Evolutionary conservation across 2,888 invertebrate species (phyloP).

Genomic region (Dicycla oo): DNA sequence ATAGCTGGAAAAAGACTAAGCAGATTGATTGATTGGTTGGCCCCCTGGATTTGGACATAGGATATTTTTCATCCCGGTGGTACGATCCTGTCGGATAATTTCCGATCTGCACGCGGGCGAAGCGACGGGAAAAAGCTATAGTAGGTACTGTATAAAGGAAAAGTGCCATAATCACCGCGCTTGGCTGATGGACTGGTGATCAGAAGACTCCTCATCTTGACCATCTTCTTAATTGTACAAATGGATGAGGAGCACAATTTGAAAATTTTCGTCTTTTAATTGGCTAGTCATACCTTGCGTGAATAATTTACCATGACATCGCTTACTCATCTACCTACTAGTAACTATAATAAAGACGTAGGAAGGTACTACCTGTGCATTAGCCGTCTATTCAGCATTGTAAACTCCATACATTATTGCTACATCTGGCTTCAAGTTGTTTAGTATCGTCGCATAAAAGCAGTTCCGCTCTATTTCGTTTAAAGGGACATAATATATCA

Average conservation of each 20-base stretch:
- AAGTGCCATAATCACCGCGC: too few relatives aligned
- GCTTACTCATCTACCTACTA: neutral
- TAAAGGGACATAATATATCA: conserved; percentile 26
- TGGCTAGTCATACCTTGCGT: neutral
- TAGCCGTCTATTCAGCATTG: conserved; percentile 33
- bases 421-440: conserved; percentile 37
- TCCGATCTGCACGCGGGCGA: too few relatives aligned
- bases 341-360: conserved; percentile 3
- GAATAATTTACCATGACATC: neutral
- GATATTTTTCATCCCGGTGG: too few relatives aligned
- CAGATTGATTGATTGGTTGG: too few relatives aligned
- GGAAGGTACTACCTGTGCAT: neutral
- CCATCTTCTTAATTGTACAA: too few relatives aligned
- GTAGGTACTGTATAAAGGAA: too few relatives aligned
- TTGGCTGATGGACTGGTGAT: too few relatives aligned
- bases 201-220: too few relatives aligned
- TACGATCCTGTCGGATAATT: too few relatives aligned
- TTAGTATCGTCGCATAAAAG: conserved; percentile 24
- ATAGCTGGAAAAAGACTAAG: too few relatives aligned
- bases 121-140: too few relatives aligned
- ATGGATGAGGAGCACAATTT: neutral
- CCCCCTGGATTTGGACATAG: too few relatives aligned
- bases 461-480: conserved; percentile 44
- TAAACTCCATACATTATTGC: conserved; percentile 41
- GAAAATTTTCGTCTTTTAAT: neutral